These are phyloP conservation scores for Dicrostonyx torquatus DNA, from an alignment of 2,797 vertebrate species.

Conservation along the genomic window DNA sequence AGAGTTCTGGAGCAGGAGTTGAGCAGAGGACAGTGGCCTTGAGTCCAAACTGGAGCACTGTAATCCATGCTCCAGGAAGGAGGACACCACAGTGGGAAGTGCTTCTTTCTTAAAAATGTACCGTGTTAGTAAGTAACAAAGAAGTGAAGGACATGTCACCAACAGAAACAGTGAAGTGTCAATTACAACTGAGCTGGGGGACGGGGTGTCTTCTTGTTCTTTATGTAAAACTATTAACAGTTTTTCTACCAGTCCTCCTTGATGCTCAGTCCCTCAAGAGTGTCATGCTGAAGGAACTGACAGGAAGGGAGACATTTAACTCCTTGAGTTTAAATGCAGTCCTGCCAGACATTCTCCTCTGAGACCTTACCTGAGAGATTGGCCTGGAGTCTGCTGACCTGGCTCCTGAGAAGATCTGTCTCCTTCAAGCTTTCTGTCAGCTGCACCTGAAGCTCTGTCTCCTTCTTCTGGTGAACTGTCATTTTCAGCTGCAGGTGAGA, in stretches of 20 bases:
- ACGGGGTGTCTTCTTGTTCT: neutral
- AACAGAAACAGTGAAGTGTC: neutral
- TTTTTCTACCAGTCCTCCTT: neutral
- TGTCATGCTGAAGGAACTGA: neutral
- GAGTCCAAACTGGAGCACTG: neutral
- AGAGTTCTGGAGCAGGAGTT: neutral
- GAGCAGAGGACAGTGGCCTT: neutral
- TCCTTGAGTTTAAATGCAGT: neutral
- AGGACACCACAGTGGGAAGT: neutral
- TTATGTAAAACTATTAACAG: neutral
- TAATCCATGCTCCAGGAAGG: neutral
- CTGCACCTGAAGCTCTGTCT: constrained; percentile 90
- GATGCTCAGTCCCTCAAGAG: neutral
- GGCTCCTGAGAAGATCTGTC: constrained; percentile 83
- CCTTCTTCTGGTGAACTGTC: constrained; percentile 92
- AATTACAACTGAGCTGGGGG: neutral
- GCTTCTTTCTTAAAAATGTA: neutral
- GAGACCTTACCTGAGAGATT: constrained; percentile 89
- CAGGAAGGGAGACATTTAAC: neutral
- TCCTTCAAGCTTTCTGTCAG: constrained; percentile 89
- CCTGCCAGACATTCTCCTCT: neutral
- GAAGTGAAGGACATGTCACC: neutral
- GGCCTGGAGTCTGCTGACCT: constrained; percentile 86
- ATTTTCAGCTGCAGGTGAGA: constrained; percentile 94
- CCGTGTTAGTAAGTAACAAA: neutral